These are phyloP conservation scores for Drosophila parthenogenetica DNA, from an alignment of 2,888 invertebrate species.

Conservation along the genomic window DNA sequence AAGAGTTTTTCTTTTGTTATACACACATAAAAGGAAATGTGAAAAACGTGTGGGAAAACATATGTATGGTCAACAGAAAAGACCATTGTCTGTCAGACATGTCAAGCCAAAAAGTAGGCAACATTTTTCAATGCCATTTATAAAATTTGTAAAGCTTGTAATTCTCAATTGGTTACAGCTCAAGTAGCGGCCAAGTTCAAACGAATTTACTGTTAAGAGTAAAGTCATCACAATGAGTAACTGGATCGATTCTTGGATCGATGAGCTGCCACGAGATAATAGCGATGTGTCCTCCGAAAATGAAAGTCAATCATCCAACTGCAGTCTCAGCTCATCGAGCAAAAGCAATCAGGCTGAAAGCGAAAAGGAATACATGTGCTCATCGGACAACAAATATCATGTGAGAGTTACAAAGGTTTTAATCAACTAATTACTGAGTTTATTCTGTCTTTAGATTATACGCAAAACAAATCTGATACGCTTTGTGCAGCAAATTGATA, in stretches of 20 bases:
- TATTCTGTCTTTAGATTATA: constrained; percentile 26
- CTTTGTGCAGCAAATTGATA: constrained; percentile 53
- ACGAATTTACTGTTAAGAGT: not conserved
- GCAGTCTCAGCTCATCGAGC: constrained; percentile 42
- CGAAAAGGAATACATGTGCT: constrained; percentile 33
- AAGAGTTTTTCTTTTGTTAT: constrained; percentile 5
- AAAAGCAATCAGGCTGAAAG: constrained; percentile 21
- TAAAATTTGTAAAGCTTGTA: not conserved
- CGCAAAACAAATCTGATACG: constrained; percentile 31
- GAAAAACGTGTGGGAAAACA: constrained; percentile 26
- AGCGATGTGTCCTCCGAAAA: constrained; percentile 33
- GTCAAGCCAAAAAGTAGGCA: constrained; percentile 31
- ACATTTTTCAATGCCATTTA: constrained; percentile 8
- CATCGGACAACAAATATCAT: constrained; percentile 29
- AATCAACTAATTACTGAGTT: not conserved
- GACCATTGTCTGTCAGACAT: not conserved
- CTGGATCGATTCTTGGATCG: constrained; percentile 24
- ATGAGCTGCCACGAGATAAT: constrained; percentile 36
- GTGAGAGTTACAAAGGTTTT: constrained; percentile 21
- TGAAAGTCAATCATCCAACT: constrained; percentile 21
- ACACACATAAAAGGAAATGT: constrained; percentile 7
- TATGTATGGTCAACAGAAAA: constrained; percentile 20
- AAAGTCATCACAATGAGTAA: constrained; percentile 1
- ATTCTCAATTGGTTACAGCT: constrained; percentile 27
- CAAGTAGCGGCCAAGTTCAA: not conserved